phyloP scores from a whole-genome alignment of 2,888 invertebrate genomes.

The Lamellibrachia satsuma region DNA sequence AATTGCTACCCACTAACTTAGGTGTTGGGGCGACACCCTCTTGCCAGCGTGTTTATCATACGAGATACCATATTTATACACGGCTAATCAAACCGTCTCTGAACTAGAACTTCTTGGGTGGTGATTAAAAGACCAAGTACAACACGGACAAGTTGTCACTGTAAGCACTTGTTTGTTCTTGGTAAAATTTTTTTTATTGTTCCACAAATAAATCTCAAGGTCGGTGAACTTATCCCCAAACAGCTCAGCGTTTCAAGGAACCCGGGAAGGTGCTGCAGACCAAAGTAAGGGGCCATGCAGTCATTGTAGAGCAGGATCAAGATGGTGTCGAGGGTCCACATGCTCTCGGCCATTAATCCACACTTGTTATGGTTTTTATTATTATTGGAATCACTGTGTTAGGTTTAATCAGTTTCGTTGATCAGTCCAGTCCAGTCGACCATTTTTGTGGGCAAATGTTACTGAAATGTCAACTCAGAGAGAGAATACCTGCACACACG shows the following conservation, averaged over 20 bases:
- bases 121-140: neutral
- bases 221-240: slow-evolving; percentile 74
- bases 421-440: no score
- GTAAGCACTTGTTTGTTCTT: neutral
- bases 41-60: neutral
- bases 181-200: neutral
- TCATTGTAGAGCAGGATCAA: slow-evolving; percentile 97
- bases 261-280: slow-evolving; percentile 92
- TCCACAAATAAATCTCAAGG: neutral
- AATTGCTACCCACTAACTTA: neutral
- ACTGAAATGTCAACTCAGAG: no score
- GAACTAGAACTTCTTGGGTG: slow-evolving; percentile 1
- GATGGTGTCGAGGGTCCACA: slow-evolving; percentile 96
- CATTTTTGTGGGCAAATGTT: no score
- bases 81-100: neutral
- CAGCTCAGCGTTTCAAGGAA: slow-evolving; percentile 76
- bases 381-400: no score
- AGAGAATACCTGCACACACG: neutral
- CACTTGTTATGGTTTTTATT: slow-evolving; percentile 71
- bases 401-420: no score
- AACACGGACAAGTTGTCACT: neutral
- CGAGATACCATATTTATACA: neutral
- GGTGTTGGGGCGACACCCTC: neutral
- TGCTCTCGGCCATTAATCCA: slow-evolving; percentile 92
- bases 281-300: slow-evolving; percentile 90